Percentiles rank a stretch among this genome's conserved stretches.
Conservation (phyloP, 2,888 invertebrate genomes). For the Amphipoea oculea region DNA sequence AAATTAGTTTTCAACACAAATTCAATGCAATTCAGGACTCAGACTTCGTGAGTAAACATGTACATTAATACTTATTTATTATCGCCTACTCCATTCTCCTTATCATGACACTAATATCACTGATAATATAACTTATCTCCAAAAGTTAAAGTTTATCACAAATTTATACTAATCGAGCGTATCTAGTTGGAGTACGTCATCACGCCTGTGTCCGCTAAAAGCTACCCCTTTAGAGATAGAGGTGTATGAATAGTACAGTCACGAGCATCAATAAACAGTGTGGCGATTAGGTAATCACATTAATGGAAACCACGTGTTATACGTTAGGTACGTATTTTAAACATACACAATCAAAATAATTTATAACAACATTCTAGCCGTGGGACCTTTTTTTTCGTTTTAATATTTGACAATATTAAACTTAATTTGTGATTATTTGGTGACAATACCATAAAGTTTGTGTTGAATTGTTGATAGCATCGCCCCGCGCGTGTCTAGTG, state of each 20-base stretch:
- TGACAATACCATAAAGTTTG: neutral
- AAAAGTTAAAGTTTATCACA: slow-evolving; percentile 9
- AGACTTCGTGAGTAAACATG: neutral
- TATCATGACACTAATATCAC: neutral
- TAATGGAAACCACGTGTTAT: neutral
- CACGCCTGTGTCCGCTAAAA: neutral
- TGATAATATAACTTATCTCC: slow-evolving; percentile 5
- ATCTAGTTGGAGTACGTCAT: no score
- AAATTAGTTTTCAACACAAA: neutral
- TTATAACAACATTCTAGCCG: no score
- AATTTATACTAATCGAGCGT: neutral
- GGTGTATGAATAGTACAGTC: neutral
- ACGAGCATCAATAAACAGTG: neutral
- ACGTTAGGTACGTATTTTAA: neutral
- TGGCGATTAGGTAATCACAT: neutral
- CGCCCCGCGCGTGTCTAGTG: neutral
- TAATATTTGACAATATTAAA: neutral
- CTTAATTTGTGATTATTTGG: neutral
- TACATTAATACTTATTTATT: neutral
- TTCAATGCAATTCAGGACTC: neutral
- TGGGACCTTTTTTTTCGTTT: neutral
- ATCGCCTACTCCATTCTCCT: neutral
- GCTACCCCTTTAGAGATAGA: neutral
- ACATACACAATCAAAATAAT: neutral
- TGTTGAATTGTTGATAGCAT: neutral